phyloP scores from a whole-genome alignment of 2,797 vertebrate genomes.

The Hoplostethus atlanticus region DNA sequence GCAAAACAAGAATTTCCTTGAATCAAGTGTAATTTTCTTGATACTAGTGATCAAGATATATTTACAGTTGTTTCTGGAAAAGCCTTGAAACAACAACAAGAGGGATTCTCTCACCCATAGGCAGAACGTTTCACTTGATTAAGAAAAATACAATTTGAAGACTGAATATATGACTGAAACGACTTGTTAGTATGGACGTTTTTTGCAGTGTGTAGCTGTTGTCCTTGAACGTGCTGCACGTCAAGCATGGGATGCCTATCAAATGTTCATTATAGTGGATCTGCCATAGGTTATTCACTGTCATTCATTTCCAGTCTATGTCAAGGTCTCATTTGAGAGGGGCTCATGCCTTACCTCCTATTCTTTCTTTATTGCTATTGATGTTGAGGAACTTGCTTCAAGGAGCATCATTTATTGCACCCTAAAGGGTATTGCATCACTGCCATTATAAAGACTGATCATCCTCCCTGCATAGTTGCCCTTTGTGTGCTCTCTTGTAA shows the following conservation, averaged over 20 bases:
- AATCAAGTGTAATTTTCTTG: no score
- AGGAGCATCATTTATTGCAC: conserved; percentile 3
- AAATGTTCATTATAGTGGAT: neutral
- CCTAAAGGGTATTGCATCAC: neutral
- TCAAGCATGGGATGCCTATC: neutral
- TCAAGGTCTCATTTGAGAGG: conserved; percentile 1
- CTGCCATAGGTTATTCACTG: neutral
- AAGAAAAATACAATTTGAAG: neutral
- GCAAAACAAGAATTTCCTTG: no score
- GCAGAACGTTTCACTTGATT: no score
- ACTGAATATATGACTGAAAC: neutral
- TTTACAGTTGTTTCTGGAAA: no score
- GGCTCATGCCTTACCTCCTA: neutral
- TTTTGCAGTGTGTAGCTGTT: neutral
- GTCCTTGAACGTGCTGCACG: conserved; percentile 2
- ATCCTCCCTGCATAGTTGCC: neutral
- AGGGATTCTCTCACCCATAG: no score
- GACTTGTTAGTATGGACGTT: neutral
- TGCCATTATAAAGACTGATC: conserved; percentile 4
- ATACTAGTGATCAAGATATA: no score
- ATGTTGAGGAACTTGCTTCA: conserved; percentile 2
- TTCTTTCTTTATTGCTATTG: conserved; percentile 5
- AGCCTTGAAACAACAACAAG: no score
- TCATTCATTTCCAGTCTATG: conserved; percentile 1
- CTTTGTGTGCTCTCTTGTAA: neutral